A percentile compares a stretch with the other conserved stretches of the same genome.
Evolutionary conservation across 2,797 vertebrate genomes (phyloP).

Genomic region (Pelochelys cantorii): DNA sequence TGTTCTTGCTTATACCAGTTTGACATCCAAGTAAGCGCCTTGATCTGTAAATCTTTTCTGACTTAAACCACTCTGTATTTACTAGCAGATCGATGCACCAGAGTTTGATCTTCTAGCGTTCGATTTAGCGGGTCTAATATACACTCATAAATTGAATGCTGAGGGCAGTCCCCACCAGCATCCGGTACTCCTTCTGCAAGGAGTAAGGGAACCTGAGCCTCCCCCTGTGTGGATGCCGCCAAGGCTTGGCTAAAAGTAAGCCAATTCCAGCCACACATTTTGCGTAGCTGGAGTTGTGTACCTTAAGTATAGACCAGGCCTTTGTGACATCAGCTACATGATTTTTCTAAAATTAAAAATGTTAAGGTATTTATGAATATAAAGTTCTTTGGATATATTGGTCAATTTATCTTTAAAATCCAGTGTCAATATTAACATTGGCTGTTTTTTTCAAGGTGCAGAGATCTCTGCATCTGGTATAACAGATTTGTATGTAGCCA

Average conservation of each 20-base stretch:
- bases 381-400: neutral
- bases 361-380: neutral
- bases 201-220: too few relatives aligned
- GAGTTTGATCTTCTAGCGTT: too few relatives aligned
- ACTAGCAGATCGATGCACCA: too few relatives aligned
- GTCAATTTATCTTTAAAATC: neutral
- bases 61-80: neutral
- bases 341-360: neutral
- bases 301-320: too few relatives aligned
- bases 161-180: too few relatives aligned
- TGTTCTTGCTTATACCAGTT: neutral
- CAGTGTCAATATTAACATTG: neutral
- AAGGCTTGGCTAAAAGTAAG: too few relatives aligned
- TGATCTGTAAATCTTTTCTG: neutral
- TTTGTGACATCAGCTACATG: neutral
- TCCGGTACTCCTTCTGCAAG: too few relatives aligned
- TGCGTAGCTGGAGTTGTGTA: too few relatives aligned
- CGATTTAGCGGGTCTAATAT: too few relatives aligned
- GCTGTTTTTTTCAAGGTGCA: neutral
- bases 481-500: neutral
- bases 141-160: too few relatives aligned
- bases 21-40: neutral
- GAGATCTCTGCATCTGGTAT: neutral
- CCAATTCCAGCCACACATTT: too few relatives aligned
- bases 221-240: too few relatives aligned